phyloP scores from a whole-genome alignment of 2,888 invertebrate species.

The Thalpophila matura region DNA sequence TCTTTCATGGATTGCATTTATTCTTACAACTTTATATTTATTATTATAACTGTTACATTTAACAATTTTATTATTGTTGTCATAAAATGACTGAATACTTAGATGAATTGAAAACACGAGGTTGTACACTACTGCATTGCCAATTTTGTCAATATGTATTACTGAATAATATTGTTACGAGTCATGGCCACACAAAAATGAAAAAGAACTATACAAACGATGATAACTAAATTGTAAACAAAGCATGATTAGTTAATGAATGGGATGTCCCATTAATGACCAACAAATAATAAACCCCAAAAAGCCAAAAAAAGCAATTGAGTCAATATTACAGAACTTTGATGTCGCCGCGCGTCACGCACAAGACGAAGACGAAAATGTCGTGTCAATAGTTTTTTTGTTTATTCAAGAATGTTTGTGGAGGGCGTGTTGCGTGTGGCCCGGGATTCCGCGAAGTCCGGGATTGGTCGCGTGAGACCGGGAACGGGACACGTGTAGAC shows the following conservation, averaged over 20 bases:
- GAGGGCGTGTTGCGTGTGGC: slow-evolving; percentile 66
- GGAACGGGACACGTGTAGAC: slow-evolving; percentile 60
- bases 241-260: neutral
- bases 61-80: neutral
- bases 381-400: slow-evolving; percentile 60
- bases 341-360: slow-evolving; percentile 55
- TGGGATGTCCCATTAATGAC: neutral
- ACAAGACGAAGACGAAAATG: slow-evolving; percentile 49
- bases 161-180: neutral
- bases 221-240: neutral
- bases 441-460: slow-evolving; percentile 66
- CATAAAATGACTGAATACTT: no score
- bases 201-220: slow-evolving; percentile 7
- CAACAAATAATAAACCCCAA: slow-evolving; percentile 6
- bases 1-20: neutral
- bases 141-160: neutral
- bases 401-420: slow-evolving; percentile 62
- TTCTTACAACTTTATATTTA: neutral
- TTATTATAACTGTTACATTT: neutral
- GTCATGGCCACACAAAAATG: neutral
- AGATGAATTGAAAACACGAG: no score
- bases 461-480: slow-evolving; percentile 62
- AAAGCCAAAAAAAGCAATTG: slow-evolving; percentile 20
- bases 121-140: no score
- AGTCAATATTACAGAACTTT: slow-evolving; percentile 46